phyloP scores from a whole-genome alignment of 1,140 invertebrate species.

The Dendroctonus ponderosae region DNA sequence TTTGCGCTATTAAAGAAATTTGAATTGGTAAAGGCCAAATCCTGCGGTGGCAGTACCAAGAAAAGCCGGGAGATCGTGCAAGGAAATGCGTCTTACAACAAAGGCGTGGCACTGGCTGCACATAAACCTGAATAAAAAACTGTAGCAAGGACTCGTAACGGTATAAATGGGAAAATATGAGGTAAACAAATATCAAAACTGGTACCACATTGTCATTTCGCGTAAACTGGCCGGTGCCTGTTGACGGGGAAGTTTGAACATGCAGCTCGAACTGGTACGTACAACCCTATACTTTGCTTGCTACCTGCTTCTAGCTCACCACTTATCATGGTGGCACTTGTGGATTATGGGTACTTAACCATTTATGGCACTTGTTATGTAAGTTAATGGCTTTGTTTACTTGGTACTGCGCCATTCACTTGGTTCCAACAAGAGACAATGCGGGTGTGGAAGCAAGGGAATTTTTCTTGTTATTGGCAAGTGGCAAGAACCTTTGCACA shows the following conservation, averaged over 20 bases:
- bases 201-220: conserved; percentile 11
- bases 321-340: conserved; percentile 1
- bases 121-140: conserved; percentile 35
- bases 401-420: too few relatives aligned
- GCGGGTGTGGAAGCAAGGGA: too few relatives aligned
- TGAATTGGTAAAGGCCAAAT: too few relatives aligned
- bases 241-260: conserved; percentile 15
- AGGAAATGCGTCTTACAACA: conserved; percentile 10
- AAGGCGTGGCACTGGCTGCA: conserved; percentile 12
- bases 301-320: too few relatives aligned
- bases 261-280: conserved; percentile 22
- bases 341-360: not conserved
- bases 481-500: too few relatives aligned
- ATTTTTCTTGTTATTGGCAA: too few relatives aligned
- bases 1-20: too few relatives aligned
- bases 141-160: conserved; percentile 43
- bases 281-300: not conserved
- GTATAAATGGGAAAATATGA: conserved; percentile 44
- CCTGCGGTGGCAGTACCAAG: too few relatives aligned
- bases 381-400: too few relatives aligned
- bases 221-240: conserved; percentile 23
- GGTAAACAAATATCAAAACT: conserved; percentile 40
- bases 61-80: conserved; percentile 2
- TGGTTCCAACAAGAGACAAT: too few relatives aligned
- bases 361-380: too few relatives aligned